These are phyloP conservation scores for Clivina fossor DNA, from an alignment of 2,888 invertebrate genomes.

Conservation along the genomic window DNA sequence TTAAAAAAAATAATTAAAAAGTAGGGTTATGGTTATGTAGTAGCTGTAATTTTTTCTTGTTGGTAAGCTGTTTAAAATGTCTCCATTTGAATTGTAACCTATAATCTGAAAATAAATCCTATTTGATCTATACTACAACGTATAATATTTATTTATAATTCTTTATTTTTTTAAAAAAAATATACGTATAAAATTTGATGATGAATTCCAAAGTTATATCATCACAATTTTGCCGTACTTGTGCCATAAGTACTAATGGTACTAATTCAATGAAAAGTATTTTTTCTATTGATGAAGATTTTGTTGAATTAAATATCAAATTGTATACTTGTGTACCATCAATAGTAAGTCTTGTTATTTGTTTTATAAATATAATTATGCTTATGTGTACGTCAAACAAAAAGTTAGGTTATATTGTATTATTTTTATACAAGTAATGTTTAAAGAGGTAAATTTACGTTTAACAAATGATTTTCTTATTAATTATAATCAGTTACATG, in stretches of 20 bases:
- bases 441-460: too few relatives aligned
- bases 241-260: background rate
- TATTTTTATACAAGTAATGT: background rate
- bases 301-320: slow-evolving; percentile 7
- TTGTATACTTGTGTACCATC: slow-evolving; percentile 2
- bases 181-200: too few relatives aligned
- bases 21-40: too few relatives aligned
- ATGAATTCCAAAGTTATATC: background rate
- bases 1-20: too few relatives aligned
- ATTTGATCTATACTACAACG: too few relatives aligned
- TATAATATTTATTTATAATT: background rate
- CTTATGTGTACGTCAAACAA: background rate
- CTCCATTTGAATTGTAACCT: too few relatives aligned
- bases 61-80: too few relatives aligned
- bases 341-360: background rate
- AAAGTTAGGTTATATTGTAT: background rate
- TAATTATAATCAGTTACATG: too few relatives aligned
- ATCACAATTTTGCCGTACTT: background rate
- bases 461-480: too few relatives aligned
- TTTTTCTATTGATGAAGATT: background rate
- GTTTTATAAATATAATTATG: background rate
- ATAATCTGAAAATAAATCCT: too few relatives aligned
- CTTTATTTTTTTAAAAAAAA: too few relatives aligned
- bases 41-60: too few relatives aligned
- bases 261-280: background rate